Base-by-base conservation (phyloP, 2,797 vertebrate genomes). In the Schizothorax lantsangensis region DNA sequence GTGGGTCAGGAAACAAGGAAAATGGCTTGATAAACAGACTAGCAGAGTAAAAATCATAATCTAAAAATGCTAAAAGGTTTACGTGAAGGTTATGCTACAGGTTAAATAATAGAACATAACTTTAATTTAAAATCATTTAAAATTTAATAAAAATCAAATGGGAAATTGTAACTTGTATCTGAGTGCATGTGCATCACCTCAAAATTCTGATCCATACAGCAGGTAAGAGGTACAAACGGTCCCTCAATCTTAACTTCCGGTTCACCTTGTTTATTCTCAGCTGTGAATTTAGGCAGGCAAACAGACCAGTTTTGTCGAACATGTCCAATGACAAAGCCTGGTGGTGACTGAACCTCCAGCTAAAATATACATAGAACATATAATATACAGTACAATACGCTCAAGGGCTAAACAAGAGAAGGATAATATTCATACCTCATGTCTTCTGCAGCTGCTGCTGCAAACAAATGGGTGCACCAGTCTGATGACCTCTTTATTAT, bases 401-500 rank as follows among this genome's bases (percentile, higher is more conserved):
- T 47, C 14, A 74, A 75, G 45, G 0, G 9, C 47, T 52, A 33
- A 52, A 33, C 12, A 30, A 74, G 2, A 45, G 21, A 68, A n/a
- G 17, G 36, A 54, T 40, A 71, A 19, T 1, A 6, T 36, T 11
- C 30, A 45, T 74, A 84, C 82, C 68, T 84, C 69, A 33, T 38
- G 30, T 6, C 1, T 43, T 26, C 12, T 33, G 64, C 57, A 59
- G 19, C 3, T 1, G 23, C 3, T 9, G 49, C 23, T 26, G 19
- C 40, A 74, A 73, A 62, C 49, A 45, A 9, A 52, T 6, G 82
- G 69, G 69, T 59, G 69, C 30, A 54, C 57, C 9, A 84, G n/a
- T 57, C 68, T 84, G 52, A 84, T 59, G 82, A 74, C 49, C n/a
- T 84, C 36, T 40, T 43, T n/a, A 30, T 59, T 73, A 38, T 23